A percentile compares a stretch with the other conserved stretches of the same genome.
Evolutionary conservation across 1,140 invertebrate species (phyloP).

Genomic region (Rhyzopertha dominica): DNA sequence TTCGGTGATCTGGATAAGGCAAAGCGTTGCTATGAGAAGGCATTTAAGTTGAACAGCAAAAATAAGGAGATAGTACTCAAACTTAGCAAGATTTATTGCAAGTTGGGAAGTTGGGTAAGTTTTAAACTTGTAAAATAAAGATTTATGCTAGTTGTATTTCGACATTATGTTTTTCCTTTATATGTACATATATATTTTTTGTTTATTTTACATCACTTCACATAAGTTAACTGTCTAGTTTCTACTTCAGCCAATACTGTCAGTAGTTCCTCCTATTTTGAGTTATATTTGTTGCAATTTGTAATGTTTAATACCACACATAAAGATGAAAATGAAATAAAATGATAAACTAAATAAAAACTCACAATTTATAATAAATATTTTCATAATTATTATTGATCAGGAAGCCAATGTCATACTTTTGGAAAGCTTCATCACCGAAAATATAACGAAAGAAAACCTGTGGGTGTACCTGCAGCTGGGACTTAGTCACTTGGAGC

Average conservation of each 20-base stretch:
- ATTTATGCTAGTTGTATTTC: no score
- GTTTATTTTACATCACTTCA: no score
- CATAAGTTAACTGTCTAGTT: no score
- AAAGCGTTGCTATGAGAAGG: conserved; percentile 77
- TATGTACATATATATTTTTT: conserved; percentile 13
- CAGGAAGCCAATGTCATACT: conserved; percentile 65
- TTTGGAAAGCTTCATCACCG: conserved; percentile 56
- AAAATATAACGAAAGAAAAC: conserved; percentile 49
- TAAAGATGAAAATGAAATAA: no score
- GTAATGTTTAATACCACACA: no score
- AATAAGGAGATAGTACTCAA: conserved; percentile 62
- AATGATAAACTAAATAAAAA: no score
- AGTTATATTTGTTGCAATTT: no score
- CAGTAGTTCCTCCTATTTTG: no score
- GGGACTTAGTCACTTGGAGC: conserved; percentile 68
- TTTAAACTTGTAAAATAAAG: conserved; percentile 3
- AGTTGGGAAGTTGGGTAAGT: conserved; percentile 60
- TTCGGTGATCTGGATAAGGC: conserved; percentile 62
- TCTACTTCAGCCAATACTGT: no score
- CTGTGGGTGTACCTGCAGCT: conserved; percentile 79
- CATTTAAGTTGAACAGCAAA: conserved; percentile 65
- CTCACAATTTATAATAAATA: conserved; percentile 19
- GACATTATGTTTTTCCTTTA: conserved; percentile 2
- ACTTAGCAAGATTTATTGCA: conserved; percentile 69
- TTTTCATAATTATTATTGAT: no score